phyloP scores from a whole-genome alignment of 1,140 invertebrate species.

The Zaprionus davidi region DNA sequence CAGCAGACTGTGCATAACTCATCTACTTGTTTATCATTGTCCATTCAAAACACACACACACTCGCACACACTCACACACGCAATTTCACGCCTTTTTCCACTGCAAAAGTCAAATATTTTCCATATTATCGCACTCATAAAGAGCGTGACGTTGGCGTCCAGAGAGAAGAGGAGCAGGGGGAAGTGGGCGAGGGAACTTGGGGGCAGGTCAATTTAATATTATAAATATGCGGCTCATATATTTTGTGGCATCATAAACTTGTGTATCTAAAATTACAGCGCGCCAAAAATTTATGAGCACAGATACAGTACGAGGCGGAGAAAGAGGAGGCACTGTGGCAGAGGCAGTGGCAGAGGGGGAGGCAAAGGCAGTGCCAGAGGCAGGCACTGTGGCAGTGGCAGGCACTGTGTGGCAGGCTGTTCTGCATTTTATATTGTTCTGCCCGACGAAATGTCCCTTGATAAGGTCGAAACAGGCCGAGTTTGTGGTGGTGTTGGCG shows the following conservation, averaged over 20 bases:
- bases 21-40: conserved; percentile 47
- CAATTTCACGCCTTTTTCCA: conserved; percentile 66
- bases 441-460: conserved; percentile 62
- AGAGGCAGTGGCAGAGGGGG: not conserved
- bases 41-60: conserved; percentile 32
- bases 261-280: conserved; percentile 80
- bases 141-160: conserved; percentile 3
- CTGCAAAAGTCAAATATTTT: conserved; percentile 21
- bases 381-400: conserved; percentile 2
- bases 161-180: not conserved
- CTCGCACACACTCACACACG: conserved; percentile 23
- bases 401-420: conserved; percentile 8
- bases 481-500: not conserved
- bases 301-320: conserved; percentile 9
- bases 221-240: conserved; percentile 76
- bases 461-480: conserved; percentile 50
- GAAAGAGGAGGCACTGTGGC: not conserved
- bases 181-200: not conserved
- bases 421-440: conserved; percentile 79
- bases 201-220: conserved; percentile 74
- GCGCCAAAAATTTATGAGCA: conserved; percentile 73
- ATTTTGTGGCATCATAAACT: conserved; percentile 82
- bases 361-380: no score
- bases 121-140: conserved; percentile 72
- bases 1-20: conserved; percentile 12